Conservation (phyloP, 2,888 invertebrate species). For the Minunthozetes semirufus region DNA sequence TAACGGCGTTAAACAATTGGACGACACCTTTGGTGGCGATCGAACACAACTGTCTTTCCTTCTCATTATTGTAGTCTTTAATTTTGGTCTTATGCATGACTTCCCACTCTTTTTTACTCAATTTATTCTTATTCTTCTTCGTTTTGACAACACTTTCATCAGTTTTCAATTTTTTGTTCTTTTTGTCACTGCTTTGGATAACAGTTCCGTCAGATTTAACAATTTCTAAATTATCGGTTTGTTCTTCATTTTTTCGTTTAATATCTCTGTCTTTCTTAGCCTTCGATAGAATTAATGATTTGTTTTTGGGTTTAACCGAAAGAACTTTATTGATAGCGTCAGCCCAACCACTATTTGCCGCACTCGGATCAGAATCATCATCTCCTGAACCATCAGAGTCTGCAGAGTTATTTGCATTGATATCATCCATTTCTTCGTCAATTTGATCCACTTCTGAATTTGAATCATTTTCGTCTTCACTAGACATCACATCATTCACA, state of each 20-base stretch:
- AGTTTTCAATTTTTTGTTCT: conserved; percentile 36
- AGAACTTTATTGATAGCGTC: conserved; percentile 73
- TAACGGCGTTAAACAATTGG: conserved; percentile 83
- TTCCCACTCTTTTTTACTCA: conserved; percentile 26
- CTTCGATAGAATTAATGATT: conserved; percentile 64
- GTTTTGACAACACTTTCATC: conserved; percentile 37
- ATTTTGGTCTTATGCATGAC: conserved; percentile 8
- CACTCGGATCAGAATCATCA: background rate
- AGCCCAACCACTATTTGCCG: conserved; percentile 60
- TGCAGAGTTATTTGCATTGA: background rate
- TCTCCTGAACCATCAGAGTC: conserved; percentile 42
- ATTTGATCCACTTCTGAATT: conserved; percentile 48
- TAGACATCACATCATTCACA: background rate
- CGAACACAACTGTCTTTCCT: conserved; percentile 27
- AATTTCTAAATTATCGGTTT: conserved; percentile 62
- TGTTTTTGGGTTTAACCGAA: conserved; percentile 65
- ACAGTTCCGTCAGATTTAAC: conserved; percentile 39
- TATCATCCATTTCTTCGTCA: conserved; percentile 11
- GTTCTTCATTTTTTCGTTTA: conserved; percentile 35
- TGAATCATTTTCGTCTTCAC: conserved; percentile 25
- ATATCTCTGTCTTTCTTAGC: conserved; percentile 59
- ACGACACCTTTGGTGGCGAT: conserved; percentile 63
- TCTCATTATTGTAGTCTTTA: conserved; percentile 21
- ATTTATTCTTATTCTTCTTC: conserved; percentile 33
- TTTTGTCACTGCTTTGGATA: conserved; percentile 49